A percentile compares a stretch with the other conserved stretches of the same genome.
These are phyloP conservation scores for Uromys caudimaculatus DNA, from an alignment of 2,797 vertebrate species.

Conservation along the genomic window DNA sequence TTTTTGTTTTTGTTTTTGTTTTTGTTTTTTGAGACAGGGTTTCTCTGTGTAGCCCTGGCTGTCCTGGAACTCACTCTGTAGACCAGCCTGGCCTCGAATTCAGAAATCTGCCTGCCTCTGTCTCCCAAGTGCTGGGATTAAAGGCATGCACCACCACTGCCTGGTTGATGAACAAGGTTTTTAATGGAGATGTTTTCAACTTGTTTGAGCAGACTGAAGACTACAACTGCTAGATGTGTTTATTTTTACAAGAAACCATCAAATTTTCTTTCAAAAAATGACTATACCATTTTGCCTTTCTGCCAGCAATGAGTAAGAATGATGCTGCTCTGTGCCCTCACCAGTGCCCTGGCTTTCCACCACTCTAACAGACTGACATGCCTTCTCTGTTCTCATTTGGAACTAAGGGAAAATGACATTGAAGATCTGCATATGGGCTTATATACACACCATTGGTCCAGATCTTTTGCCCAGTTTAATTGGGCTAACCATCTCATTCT, in stretches of 20 bases:
- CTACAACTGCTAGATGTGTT: neutral
- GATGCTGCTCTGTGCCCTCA: accelerated
- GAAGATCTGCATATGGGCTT: neutral
- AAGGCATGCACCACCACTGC: too few species aligned
- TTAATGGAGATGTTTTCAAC: neutral
- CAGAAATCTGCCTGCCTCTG: too few species aligned
- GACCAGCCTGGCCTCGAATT: too few species aligned
- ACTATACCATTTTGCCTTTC: neutral
- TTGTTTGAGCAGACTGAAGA: neutral
- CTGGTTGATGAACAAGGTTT: neutral
- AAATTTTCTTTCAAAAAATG: neutral
- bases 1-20: too few species aligned
- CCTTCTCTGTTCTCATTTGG: neutral
- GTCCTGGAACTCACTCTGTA: too few species aligned
- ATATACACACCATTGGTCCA: neutral
- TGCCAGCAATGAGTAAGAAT: neutral
- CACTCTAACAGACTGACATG: too few species aligned
- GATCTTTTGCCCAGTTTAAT: neutral
- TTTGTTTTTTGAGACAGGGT: too few species aligned
- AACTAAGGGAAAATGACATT: neutral
- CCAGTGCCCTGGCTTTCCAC: neutral
- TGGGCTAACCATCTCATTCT: neutral
- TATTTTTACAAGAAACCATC: neutral
- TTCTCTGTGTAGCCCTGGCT: too few species aligned
- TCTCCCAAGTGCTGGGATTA: too few species aligned